Evolutionary conservation across 2,888 invertebrate genomes (phyloP).

Genomic region (Theretra japonica): DNA sequence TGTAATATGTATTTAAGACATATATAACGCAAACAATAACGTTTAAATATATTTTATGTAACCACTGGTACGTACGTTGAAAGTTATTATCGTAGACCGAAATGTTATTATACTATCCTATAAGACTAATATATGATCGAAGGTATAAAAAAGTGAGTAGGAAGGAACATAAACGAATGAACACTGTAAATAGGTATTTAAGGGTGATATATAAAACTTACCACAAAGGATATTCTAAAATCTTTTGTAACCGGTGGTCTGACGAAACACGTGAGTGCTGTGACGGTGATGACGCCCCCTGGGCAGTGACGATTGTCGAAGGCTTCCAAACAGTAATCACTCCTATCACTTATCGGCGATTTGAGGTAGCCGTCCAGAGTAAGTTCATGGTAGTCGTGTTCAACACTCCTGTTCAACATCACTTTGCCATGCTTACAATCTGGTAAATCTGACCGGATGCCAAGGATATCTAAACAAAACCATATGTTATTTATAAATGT

Average conservation of each 20-base stretch:
- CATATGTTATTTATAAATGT: neutral
- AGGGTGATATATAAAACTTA: conserved; percentile 49
- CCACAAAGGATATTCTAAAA: conserved; percentile 69
- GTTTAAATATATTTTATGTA: neutral
- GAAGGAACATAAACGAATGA: neutral
- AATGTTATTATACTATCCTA: neutral
- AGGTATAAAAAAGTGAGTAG: neutral
- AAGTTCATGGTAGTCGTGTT: conserved; percentile 58
- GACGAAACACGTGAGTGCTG: conserved; percentile 68
- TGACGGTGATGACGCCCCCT: conserved; percentile 51
- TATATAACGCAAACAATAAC: no score
- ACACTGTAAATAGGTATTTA: neutral
- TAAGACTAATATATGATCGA: neutral
- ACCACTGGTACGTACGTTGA: neutral
- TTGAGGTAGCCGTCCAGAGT: conserved; percentile 56
- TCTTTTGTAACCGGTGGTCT: conserved; percentile 55
- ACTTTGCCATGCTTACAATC: conserved; percentile 59
- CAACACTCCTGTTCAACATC: conserved; percentile 57
- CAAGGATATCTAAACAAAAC: conserved; percentile 63
- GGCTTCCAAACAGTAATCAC: conserved; percentile 73
- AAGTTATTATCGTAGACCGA: neutral
- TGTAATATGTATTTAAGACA: no score
- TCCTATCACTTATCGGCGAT: conserved; percentile 48
- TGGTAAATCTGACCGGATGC: conserved; percentile 57
- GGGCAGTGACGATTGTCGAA: conserved; percentile 68